These are phyloP conservation scores for Orchesellides sinensis DNA, from an alignment of 2,888 invertebrate genomes.

Conservation along the genomic window DNA sequence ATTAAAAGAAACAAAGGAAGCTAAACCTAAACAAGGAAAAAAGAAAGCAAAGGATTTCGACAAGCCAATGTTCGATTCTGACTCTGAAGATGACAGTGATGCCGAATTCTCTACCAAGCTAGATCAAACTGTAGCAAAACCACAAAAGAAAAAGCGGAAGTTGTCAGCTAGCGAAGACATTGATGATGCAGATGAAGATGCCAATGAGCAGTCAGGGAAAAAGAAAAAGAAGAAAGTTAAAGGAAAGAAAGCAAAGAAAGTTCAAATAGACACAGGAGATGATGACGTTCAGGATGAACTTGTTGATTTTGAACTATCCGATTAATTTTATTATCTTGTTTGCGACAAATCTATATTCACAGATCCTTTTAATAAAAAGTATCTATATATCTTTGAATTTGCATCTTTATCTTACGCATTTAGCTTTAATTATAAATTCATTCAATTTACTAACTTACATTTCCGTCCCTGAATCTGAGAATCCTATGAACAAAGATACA, in stretches of 20 bases:
- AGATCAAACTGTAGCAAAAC: conserved; percentile 33
- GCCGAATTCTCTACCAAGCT: conserved; percentile 65
- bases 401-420: no score
- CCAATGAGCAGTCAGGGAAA: background rate
- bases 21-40: background rate
- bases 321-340: no score
- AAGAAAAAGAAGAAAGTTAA: conserved; percentile 57
- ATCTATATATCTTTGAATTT: no score
- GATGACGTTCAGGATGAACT: conserved; percentile 70
- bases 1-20: conserved; percentile 9
- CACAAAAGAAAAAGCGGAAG: conserved; percentile 39
- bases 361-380: background rate
- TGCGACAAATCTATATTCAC: no score
- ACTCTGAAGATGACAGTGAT: conserved; percentile 61
- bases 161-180: conserved; percentile 39
- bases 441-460: no score
- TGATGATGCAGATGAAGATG: conserved; percentile 38
- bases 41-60: conserved; percentile 19
- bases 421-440: no score
- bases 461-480: no score
- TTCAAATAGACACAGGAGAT: background rate
- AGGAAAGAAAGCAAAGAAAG: conserved; percentile 51
- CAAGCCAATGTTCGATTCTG: conserved; percentile 62
- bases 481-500: no score
- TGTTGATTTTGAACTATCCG: conserved; percentile 73